Evolutionary conservation across 1,140 invertebrate genomes (phyloP).

Genomic region (Mactra quadrangularis): DNA sequence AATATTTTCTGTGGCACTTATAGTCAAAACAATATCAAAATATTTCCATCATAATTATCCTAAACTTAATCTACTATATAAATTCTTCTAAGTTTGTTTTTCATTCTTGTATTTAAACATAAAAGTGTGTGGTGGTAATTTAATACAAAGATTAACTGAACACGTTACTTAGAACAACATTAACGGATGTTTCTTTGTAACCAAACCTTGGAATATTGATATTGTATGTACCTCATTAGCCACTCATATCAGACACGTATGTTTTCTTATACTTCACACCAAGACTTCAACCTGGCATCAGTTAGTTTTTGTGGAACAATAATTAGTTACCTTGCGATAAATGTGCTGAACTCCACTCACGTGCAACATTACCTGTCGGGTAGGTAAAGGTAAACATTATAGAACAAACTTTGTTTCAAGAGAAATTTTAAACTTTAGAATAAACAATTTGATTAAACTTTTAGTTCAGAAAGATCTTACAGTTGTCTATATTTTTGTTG

Average conservation of each 20-base stretch:
- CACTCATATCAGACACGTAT: slow-evolving; percentile 22
- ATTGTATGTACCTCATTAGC: slow-evolving; percentile 17
- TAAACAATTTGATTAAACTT: no score
- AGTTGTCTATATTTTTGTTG: no score
- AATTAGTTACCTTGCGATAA: no score
- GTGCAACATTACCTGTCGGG: neutral
- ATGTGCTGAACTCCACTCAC: no score
- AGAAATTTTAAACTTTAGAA: no score
- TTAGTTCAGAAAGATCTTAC: no score
- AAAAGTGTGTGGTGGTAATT: slow-evolving; percentile 25
- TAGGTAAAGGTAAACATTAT: no score
- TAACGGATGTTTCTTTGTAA: slow-evolving; percentile 30
- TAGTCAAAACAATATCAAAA: slow-evolving; percentile 23
- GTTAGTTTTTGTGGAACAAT: no score
- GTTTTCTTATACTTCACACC: slow-evolving; percentile 42
- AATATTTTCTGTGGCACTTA: neutral
- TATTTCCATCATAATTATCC: slow-evolving; percentile 20
- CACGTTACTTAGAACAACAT: slow-evolving; percentile 47
- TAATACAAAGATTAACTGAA: neutral
- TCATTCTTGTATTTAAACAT: slow-evolving; percentile 11
- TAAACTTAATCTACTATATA: slow-evolving; percentile 6
- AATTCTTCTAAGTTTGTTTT: slow-evolving; percentile 22
- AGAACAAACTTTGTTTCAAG: no score
- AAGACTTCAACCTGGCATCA: slow-evolving; percentile 18
- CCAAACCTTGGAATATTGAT: slow-evolving; percentile 29